Evolutionary conservation across 2,797 vertebrate species (phyloP).

Genomic region (Pseudopleuronectes americanus): DNA sequence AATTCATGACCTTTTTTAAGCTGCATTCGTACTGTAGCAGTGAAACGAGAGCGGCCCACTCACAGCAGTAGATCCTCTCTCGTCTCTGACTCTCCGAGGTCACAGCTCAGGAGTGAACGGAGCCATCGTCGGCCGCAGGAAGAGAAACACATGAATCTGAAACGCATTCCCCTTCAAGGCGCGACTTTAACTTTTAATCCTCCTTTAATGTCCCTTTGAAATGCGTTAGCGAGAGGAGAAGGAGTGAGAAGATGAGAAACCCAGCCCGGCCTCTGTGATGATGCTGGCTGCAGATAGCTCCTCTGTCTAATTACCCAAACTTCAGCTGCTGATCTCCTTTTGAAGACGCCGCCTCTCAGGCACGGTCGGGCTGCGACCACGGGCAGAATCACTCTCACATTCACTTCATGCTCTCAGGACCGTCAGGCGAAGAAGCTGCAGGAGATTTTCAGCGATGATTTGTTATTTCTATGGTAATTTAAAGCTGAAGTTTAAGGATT

Average conservation of each 20-base stretch:
- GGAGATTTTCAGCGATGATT: conserved; percentile 67
- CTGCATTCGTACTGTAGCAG: no score
- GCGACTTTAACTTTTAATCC: conserved; percentile 79
- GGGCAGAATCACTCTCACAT: conserved; percentile 65
- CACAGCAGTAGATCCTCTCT: no score
- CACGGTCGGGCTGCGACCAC: conserved; percentile 65
- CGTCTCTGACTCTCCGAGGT: neutral
- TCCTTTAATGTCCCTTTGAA: conserved; percentile 79
- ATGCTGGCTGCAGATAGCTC: conserved; percentile 68
- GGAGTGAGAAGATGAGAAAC: conserved; percentile 63
- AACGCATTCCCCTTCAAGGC: conserved; percentile 59
- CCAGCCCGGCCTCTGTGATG: conserved; percentile 52
- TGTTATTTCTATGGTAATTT: conserved; percentile 74
- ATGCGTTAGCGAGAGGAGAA: conserved; percentile 59
- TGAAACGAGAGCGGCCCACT: no score
- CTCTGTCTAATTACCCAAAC: conserved; percentile 78
- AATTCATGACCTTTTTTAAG: no score
- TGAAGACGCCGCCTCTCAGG: conserved; percentile 68
- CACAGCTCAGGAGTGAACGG: neutral
- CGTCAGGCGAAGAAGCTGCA: conserved; percentile 54
- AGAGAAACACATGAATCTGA: conserved; percentile 13
- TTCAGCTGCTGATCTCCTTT: conserved; percentile 74
- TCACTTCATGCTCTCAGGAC: conserved; percentile 54
- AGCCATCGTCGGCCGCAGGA: conserved; percentile 1
- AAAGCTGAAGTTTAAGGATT: conserved; percentile 54